These are phyloP conservation scores for Cheilosia vulpina DNA, from an alignment of 2,888 invertebrate genomes.

Conservation along the genomic window DNA sequence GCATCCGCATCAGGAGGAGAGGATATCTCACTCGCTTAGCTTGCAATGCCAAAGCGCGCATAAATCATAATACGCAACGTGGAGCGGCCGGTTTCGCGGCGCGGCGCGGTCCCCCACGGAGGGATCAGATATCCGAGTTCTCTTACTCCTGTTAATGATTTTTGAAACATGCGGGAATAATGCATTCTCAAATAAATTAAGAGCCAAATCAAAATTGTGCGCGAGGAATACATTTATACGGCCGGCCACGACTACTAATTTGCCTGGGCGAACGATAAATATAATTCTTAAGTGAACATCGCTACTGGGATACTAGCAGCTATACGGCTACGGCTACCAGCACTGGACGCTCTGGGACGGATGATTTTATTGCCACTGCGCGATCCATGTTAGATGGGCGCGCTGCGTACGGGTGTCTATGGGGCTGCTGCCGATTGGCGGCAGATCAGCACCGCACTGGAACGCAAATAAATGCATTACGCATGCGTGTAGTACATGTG, in stretches of 20 bases:
- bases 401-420: slow-evolving; percentile 71
- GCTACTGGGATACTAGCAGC: slow-evolving; percentile 71
- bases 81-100: slow-evolving; percentile 45
- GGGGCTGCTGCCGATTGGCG: slow-evolving; percentile 64
- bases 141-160: slow-evolving; percentile 75
- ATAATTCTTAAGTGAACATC: slow-evolving; percentile 75
- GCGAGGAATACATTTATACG: slow-evolving; percentile 40
- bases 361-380: slow-evolving; percentile 75
- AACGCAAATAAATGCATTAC: slow-evolving; percentile 73
- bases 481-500: slow-evolving; percentile 71
- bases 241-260: slow-evolving; percentile 73
- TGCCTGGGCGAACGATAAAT: slow-evolving; percentile 73
- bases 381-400: slow-evolving; percentile 72
- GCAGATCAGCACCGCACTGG: slow-evolving; percentile 65
- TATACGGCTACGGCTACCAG: background rate
- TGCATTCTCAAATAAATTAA: slow-evolving; percentile 74
- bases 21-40: slow-evolving; percentile 30
- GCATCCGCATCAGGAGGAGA: background rate
- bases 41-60: slow-evolving; percentile 67
- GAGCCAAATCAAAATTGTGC: slow-evolving; percentile 72
- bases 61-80: slow-evolving; percentile 67
- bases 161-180: slow-evolving; percentile 75
- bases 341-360: slow-evolving; percentile 13
- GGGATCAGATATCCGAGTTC: slow-evolving; percentile 75
- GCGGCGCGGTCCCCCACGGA: slow-evolving; percentile 71